These are phyloP conservation scores for Muricea muricata DNA, from an alignment of 92 coral and sea anemone genomes.

Conservation along the genomic window DNA sequence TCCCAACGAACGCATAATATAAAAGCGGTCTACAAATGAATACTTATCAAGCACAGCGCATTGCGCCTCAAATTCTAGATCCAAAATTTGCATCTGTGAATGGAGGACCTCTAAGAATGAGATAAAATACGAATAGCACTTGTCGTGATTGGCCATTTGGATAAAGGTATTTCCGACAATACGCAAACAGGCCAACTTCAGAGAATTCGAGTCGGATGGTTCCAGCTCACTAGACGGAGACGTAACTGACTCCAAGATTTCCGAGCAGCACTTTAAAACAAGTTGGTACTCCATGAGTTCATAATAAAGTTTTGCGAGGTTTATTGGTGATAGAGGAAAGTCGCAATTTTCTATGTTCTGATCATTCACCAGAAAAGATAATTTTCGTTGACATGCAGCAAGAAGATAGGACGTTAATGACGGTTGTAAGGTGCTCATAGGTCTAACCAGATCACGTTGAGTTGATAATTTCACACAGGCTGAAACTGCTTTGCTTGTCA, in stretches of 20 bases:
- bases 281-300: neutral
- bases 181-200: neutral
- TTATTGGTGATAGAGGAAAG: neutral
- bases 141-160: neutral
- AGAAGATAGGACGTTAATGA: neutral
- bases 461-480: constrained; percentile 5
- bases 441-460: neutral
- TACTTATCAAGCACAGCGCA: neutral
- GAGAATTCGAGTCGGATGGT: neutral
- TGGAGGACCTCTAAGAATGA: too few relatives aligned
- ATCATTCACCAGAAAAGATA: constrained; percentile 15
- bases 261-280: neutral
- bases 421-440: neutral
- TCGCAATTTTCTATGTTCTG: neutral
- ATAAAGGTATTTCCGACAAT: neutral
- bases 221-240: neutral
- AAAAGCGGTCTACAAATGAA: neutral
- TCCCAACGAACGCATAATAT: constrained; percentile 9
- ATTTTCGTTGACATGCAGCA: neutral
- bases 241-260: neutral
- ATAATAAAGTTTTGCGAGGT: neutral
- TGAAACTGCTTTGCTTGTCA: neutral
- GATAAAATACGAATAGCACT: neutral
- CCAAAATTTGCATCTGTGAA: too few relatives aligned
- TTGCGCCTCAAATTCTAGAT: neutral